Conservation (phyloP, 1,140 invertebrate genomes). For the Zaprionus africanus region DNA sequence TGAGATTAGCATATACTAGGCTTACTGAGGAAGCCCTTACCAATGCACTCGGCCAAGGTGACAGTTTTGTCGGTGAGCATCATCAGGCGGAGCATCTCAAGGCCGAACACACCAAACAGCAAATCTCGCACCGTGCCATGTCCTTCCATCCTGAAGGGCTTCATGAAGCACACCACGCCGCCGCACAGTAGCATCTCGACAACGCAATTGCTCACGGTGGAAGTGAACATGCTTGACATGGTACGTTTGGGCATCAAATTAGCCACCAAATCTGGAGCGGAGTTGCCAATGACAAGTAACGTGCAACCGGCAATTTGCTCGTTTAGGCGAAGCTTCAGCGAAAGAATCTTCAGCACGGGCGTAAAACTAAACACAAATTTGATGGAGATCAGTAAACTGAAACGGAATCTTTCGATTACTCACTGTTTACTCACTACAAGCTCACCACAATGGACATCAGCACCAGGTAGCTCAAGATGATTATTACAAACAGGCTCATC, state of each 20-base stretch:
- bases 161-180: slow-evolving; percentile 49
- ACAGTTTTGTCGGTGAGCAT: not conserved
- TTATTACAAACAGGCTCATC: not conserved
- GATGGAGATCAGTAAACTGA: too few species aligned
- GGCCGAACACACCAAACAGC: slow-evolving; percentile 38
- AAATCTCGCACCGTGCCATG: slow-evolving; percentile 36
- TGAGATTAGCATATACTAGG: not conserved
- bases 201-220: slow-evolving; percentile 27
- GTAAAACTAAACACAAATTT: slow-evolving; percentile 24
- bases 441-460: slow-evolving; percentile 36
- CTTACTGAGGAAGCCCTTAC: slow-evolving; percentile 14
- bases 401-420: too few species aligned
- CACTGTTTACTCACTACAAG: slow-evolving; percentile 33
- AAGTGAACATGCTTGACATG: slow-evolving; percentile 14
- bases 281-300: slow-evolving; percentile 39
- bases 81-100: slow-evolving; percentile 13
- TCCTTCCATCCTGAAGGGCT: slow-evolving; percentile 54
- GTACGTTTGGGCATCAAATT: slow-evolving; percentile 41
- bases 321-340: slow-evolving; percentile 39
- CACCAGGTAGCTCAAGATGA: slow-evolving; percentile 5
- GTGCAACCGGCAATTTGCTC: slow-evolving; percentile 58
- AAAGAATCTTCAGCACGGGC: slow-evolving; percentile 48
- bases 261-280: slow-evolving; percentile 45
- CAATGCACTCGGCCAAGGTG: not conserved
- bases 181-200: slow-evolving; percentile 45